Evolutionary conservation across 1,140 invertebrate species (phyloP).

Genomic region (Hylyphantes graminicola): DNA sequence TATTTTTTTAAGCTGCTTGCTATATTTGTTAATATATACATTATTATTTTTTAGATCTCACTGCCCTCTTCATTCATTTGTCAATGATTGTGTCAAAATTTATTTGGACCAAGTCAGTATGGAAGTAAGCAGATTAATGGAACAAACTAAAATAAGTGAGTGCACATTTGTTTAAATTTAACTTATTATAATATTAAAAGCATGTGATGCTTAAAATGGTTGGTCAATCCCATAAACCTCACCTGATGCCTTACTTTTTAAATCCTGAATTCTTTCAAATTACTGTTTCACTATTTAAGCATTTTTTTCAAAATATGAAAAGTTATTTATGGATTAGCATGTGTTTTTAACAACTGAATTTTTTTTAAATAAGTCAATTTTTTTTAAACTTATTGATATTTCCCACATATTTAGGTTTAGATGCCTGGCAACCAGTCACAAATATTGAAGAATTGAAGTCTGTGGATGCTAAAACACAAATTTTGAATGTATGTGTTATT

Average conservation of each 20-base stretch:
- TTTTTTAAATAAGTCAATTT: too few species aligned
- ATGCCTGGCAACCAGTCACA: conserved; percentile 79
- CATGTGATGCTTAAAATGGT: too few species aligned
- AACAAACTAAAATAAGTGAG: conserved; percentile 76
- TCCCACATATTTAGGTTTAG: conserved; percentile 69
- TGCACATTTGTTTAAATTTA: background rate
- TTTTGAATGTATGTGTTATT: conserved; percentile 74
- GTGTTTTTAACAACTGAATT: too few species aligned
- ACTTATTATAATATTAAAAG: background rate
- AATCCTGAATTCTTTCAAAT: too few species aligned
- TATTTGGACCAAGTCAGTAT: conserved; percentile 69
- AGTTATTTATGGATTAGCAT: too few species aligned
- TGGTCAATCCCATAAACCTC: too few species aligned
- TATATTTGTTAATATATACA: too few species aligned
- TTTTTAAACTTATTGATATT: too few species aligned
- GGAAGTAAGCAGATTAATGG: conserved; percentile 66
- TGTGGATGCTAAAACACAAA: conserved; percentile 74
- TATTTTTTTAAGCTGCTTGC: too few species aligned
- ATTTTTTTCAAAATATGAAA: too few species aligned
- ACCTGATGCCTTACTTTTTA: too few species aligned
- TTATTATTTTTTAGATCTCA: conserved; percentile 68
- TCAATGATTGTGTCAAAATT: conserved; percentile 80
- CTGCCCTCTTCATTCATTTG: conserved; percentile 79
- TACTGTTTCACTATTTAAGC: too few species aligned
- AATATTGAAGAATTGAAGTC: conserved; percentile 76